A percentile compares a stretch with the other conserved stretches of the same genome.
Evolutionary conservation across 2,797 vertebrate genomes (phyloP).

Genomic region (Urosaurus nigricauda): DNA sequence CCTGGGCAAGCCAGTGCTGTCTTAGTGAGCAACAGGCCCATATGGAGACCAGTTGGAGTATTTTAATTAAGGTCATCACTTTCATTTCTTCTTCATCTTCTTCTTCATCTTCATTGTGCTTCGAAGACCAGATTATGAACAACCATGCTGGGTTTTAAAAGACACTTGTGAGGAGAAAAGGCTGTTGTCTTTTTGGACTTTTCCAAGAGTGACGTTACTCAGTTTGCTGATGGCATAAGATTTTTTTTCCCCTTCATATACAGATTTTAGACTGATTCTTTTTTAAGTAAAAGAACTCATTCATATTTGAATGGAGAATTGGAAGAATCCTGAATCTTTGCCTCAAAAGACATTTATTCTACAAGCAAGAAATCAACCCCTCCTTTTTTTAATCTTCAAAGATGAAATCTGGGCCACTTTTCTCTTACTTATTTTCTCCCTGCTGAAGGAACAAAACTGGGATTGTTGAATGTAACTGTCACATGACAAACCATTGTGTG

Average conservation of each 20-base stretch:
- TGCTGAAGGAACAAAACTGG: conserved; percentile 55
- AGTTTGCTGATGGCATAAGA: background rate
- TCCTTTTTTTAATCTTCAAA: conserved; percentile 56
- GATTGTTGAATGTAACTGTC: conserved; percentile 72
- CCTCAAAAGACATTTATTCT: background rate
- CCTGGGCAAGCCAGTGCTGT: background rate
- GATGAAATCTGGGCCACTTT: conserved; percentile 59
- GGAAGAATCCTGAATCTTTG: fast-evolving
- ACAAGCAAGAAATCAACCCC: conserved; percentile 51
- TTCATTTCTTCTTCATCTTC: conserved; percentile 47
- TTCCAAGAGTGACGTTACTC: conserved; percentile 31
- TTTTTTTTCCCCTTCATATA: background rate
- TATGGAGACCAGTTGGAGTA: fast-evolving
- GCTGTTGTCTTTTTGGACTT: background rate
- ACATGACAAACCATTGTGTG: conserved; percentile 64
- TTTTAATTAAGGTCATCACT: background rate
- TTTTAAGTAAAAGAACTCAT: conserved; percentile 43
- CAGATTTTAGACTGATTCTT: conserved; percentile 32
- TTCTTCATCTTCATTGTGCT: conserved; percentile 27
- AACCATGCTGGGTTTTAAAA: background rate
- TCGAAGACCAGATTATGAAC: background rate
- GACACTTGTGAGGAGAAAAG: conserved; percentile 17
- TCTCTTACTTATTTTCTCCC: conserved; percentile 67
- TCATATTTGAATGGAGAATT: conserved; percentile 19
- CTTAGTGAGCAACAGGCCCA: conserved; percentile 7